These are phyloP conservation scores for Plebejus anna DNA, from an alignment of 2,888 invertebrate species.

Conservation along the genomic window DNA sequence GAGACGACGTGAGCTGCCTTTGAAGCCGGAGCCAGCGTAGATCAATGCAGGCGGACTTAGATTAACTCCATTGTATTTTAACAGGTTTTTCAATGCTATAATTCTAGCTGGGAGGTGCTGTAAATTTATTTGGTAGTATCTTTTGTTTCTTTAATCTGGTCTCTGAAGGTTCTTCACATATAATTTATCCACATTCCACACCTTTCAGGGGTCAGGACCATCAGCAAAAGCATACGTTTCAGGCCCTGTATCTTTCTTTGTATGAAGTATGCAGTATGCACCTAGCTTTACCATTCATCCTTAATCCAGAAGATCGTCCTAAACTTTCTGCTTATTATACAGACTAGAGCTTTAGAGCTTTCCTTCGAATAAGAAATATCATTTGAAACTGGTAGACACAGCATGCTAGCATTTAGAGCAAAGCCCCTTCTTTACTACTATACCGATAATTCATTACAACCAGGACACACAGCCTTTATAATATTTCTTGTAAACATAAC, in stretches of 20 bases:
- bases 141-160: neutral
- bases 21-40: conserved; percentile 10
- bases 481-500: neutral
- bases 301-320: too few relatives aligned
- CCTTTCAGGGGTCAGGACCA: neutral
- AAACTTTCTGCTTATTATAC: too few relatives aligned
- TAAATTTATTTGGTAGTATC: neutral
- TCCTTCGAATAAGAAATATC: neutral
- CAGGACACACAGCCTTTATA: neutral
- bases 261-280: neutral
- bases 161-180: neutral
- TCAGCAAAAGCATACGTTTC: neutral
- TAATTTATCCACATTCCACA: too few relatives aligned
- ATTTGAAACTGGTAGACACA: neutral
- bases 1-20: conserved; percentile 20
- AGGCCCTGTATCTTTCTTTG: neutral
- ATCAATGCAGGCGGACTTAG: conserved; percentile 21
- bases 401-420: neutral
- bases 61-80: conserved; percentile 26
- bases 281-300: too few relatives aligned
- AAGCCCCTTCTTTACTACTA: neutral
- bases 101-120: neutral
- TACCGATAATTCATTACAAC: neutral
- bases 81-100: neutral
- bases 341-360: too few relatives aligned